Evolutionary conservation across 1,140 invertebrate species (phyloP), one percentile per base, ranked within the genome.

Genomic region (Aricia agestis): DNA sequence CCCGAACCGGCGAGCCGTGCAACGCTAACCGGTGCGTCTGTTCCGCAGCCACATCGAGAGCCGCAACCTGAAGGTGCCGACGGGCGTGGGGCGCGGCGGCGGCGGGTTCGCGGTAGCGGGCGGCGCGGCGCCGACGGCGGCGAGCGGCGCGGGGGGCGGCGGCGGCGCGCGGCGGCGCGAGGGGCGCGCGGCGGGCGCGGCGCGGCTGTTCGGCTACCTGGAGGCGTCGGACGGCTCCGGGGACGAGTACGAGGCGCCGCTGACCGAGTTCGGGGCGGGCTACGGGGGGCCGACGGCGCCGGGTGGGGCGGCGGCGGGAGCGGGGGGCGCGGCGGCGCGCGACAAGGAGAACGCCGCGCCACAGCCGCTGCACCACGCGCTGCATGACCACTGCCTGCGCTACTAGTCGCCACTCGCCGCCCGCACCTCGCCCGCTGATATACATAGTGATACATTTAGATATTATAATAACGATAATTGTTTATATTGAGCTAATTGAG

Each of bases 151-250:
- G 31, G 73, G 66, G 67, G 77, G 70, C 61, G 66, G 66, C 45
- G 78, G 69, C 58, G 80, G 70, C 76, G 80, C 75, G 42, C 76
- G 81, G n/a, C 75, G 81, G n/a, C 79, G 82, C 36, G 85, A 83
- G 57, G 70, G 66, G 19, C 93, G 93, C 69, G 92, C 92, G 73
- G 92, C 92, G 70, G 93, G 93, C 58, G 93, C 93, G 19, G 93
- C 93, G 31, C 82, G 93, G 3, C 86, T 93, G 13, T 93, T 93
- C 83, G 93, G 92, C 31, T 94, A 94, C 84, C 90, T 93, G 86
- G 93, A 93, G 79, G 93, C 93, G 15, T 93, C 92, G 42, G 93
- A 93, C 85, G 92, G 92, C 19, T 93, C 93, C 1, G 93, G 92
- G 72, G 92, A 91, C 80, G 89, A 91, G 76, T 90, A 89, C 82